Percentiles rank a stretch among this genome's conserved stretches.
Conservation (phyloP, 2,888 invertebrate species). For the Caenorhabditis doughertyi region DNA sequence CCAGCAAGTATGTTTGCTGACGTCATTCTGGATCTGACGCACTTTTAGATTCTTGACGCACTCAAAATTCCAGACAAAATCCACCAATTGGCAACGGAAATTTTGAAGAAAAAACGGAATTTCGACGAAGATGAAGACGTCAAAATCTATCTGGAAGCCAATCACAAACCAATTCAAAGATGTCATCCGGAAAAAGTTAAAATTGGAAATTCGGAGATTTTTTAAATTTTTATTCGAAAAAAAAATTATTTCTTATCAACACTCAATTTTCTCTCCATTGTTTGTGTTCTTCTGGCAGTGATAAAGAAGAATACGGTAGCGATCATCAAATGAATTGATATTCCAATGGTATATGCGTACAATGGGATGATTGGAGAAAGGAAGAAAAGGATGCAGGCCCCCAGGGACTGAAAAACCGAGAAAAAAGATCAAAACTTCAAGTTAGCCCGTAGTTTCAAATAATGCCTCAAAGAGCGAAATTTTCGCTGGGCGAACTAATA, state of each 20-base stretch:
- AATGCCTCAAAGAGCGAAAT: too few species aligned
- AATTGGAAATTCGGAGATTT: background rate
- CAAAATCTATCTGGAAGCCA: slow-evolving; percentile 32
- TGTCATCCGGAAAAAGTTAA: slow-evolving; percentile 11
- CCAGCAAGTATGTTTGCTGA: background rate
- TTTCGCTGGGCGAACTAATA: too few species aligned
- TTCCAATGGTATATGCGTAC: slow-evolving; percentile 58
- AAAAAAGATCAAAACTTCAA: too few species aligned
- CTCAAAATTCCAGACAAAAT: slow-evolving; percentile 24
- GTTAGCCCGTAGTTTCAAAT: too few species aligned
- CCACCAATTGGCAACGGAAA: slow-evolving; percentile 7
- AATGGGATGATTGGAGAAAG: slow-evolving; percentile 40
- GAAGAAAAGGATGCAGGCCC: slow-evolving; percentile 55
- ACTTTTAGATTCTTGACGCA: background rate
- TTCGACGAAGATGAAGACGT: slow-evolving; percentile 39
- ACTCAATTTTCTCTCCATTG: slow-evolving; percentile 38
- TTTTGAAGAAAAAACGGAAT: slow-evolving; percentile 4
- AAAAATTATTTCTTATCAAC: slow-evolving; percentile 1
- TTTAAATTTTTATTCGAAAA: background rate
- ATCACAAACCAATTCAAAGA: background rate
- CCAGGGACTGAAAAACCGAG: slow-evolving; percentile 41
- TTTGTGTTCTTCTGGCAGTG: slow-evolving; percentile 45
- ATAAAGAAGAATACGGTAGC: slow-evolving; percentile 46
- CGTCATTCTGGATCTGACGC: background rate
- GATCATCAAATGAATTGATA: slow-evolving; percentile 43